A percentile compares a stretch with the other conserved stretches of the same genome.
phyloP scores from a whole-genome alignment of 2,113 vertebrate species.

The Hyla sarda region DNA sequence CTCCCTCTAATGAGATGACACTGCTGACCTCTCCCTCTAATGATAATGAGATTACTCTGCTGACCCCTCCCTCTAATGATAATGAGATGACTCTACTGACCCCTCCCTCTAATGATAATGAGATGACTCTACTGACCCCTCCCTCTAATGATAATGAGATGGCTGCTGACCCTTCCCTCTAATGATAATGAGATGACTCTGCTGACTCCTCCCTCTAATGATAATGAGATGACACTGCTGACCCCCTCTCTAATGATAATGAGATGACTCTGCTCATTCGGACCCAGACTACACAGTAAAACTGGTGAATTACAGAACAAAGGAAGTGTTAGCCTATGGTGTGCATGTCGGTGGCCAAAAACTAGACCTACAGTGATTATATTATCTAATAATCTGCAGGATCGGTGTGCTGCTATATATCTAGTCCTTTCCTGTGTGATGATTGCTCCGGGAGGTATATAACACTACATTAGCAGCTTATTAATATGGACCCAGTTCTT shows the following conservation, averaged over 20 bases:
- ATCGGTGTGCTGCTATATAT: background rate
- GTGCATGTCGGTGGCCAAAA: no score
- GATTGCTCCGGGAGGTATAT: background rate
- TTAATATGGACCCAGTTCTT: background rate
- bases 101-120: background rate
- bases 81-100: background rate
- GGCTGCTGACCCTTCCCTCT: no score
- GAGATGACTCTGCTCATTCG: no score
- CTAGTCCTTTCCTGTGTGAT: background rate
- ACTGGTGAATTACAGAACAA: no score
- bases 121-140: background rate
- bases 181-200: background rate
- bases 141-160: background rate
- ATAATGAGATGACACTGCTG: no score
- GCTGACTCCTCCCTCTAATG: no score
- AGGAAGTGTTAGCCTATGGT: no score
- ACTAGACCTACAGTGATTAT: no score
- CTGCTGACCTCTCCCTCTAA: background rate
- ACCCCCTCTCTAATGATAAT: no score
- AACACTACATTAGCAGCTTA: background rate
- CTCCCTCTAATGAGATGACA: background rate
- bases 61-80: background rate
- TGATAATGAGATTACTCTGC: background rate
- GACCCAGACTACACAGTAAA: no score
- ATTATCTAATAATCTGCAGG: no score